A percentile compares a stretch with the other conserved stretches of the same genome.
Evolutionary conservation across 2,113 vertebrate genomes (phyloP).

Genomic region (Callipepla squamata): DNA sequence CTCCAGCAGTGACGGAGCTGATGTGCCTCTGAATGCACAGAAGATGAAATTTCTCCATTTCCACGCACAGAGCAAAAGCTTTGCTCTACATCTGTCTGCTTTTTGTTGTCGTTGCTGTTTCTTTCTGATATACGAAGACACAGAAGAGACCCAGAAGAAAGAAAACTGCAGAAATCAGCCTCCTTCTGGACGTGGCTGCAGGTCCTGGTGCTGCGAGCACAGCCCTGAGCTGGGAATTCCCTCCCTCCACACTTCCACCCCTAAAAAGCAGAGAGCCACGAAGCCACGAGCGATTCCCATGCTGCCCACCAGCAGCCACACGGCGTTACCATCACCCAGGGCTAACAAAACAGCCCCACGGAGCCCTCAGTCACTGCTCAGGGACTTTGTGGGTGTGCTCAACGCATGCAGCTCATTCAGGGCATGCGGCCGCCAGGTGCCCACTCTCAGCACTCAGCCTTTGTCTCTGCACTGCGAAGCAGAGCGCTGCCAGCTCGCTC

Average conservation of each 20-base stretch:
- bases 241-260: fast-evolving
- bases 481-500: not conserved
- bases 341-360: not conserved
- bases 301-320: not conserved
- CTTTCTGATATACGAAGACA: not conserved
- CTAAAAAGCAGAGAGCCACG: not conserved
- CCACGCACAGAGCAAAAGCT: not conserved
- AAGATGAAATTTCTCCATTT: not conserved
- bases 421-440: conserved; percentile 46
- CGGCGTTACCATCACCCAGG: not conserved
- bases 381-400: not conserved
- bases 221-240: fast-evolving
- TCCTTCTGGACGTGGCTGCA: not conserved
- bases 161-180: not conserved
- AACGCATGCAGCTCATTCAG: not conserved
- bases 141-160: not conserved
- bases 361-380: not conserved
- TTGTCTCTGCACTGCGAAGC: conserved; percentile 27
- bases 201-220: fast-evolving
- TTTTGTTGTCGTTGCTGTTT: not conserved
- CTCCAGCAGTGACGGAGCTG: fast-evolving
- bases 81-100: not conserved
- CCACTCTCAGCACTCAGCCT: conserved; percentile 36
- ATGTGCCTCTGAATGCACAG: not conserved
- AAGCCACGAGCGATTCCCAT: not conserved